Base-by-base conservation (phyloP, 2,797 vertebrate species). In the Xenopus petersii region DNA sequence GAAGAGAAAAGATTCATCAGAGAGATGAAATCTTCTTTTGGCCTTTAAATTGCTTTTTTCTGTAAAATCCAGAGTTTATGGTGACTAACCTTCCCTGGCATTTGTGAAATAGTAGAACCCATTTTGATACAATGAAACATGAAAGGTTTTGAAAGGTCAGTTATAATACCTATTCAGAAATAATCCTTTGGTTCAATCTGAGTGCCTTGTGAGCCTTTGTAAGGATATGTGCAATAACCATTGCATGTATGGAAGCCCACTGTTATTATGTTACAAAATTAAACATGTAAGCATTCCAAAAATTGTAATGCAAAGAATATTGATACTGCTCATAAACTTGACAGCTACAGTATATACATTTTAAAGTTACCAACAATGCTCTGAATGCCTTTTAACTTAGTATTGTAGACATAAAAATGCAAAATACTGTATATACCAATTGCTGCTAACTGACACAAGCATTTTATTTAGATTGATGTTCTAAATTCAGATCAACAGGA, bases 91-190 rank as follows among this genome's bases (percentile, higher is more conserved):
- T 75, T 64, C 17, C 54, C 33, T 76, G 68, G 26, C 75, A 71
- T 76, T 76, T 66, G 24, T 30, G 49, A 75, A 51, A 65, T 61
- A 24, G 16, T 36, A 47, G 63, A 11, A 15, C 17, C 46, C 36
- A 42, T 6, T 69, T 13, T 63, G 15, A 72, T 51, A 7, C 49
- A 67, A 72, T 55, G 60, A 36, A 67, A 67, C 75, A 55, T 67
- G 11, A 67, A 72, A 62, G n/a, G 56, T 62, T 67, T 71, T 54
- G 42, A 77, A 77, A 77, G 58, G 64, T 67, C 58, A 65, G 30
- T 49, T 17, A 17, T 48, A 59, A 56, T 55, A 59, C 51, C 60
- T 64, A 51, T 66, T 30, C 15, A 49, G 6, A 60, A 36, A 61
- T 24, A 15, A 54, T 24, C 46, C 56, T 64, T 59, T 12, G 36